Base-by-base conservation (phyloP, 2,797 vertebrate genomes). In the Enteromius anoplus region DNA sequence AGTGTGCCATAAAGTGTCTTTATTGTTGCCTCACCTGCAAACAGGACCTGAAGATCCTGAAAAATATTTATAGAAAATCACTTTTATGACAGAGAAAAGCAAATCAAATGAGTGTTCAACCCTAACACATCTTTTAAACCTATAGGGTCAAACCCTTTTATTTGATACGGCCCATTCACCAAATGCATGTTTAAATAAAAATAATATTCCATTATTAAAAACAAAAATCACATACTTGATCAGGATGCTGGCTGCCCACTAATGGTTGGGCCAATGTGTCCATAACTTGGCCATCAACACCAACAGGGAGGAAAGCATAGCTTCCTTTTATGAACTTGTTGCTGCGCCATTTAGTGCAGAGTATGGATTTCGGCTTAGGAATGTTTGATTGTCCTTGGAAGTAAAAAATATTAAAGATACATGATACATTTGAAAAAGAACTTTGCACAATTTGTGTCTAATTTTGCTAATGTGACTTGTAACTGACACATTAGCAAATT, bases 1-100 rank as follows among this genome's bases (percentile, higher is more conserved):
- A 88, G 84, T 34, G 89, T 89, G 72, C 90, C 76, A 82, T 91
- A 89, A n/a, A 86, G 71, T 58, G 37, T 87, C 78, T 89, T 88
- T 14, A 88, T 85, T 2, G 90, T 89, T 42, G 83, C 89, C 78
- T 91, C 90, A 32, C 90, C 89, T 42, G 87, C 89, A 87, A 91
- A 89, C 82, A 91, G 76, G 71, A 91, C 79, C 82, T 89, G 88
- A 71, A 85, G 81, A 77, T 78, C 83, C 90, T 91, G 68, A 73
- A 84, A 81, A 32, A 85, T 10, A 85, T 64, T 34, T 9, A 14
- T 47, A 37, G 32, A 81, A 58, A 47, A n/a, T n/a, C 9, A 6
- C 26, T 29, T 49, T 5, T 53, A 34, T 75, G 29, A 75, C 32
- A 42, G 42, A 60, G 23, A 78, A 5, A 19, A 62, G 23, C 55